phyloP scores from a whole-genome alignment of 2,113 vertebrate genomes.

The Pitta sordida region DNA sequence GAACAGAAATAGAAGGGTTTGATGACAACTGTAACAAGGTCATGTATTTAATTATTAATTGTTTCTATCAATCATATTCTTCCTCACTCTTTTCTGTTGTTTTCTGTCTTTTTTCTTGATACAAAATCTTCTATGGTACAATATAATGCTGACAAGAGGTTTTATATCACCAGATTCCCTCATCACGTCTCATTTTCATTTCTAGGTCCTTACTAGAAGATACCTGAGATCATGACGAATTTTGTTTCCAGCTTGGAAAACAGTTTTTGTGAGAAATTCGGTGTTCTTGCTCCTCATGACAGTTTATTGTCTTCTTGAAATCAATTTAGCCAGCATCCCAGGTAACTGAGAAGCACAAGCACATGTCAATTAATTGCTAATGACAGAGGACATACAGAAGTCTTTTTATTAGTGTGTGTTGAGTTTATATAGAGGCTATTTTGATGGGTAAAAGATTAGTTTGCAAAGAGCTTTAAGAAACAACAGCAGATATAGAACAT shows the following conservation, averaged over 20 bases:
- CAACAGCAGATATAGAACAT: background rate
- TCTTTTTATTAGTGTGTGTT: background rate
- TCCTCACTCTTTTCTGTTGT: background rate
- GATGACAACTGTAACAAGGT: background rate
- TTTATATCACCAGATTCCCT: rapidly evolving
- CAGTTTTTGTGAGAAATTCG: background rate
- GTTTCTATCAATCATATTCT: background rate
- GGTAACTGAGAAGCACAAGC: background rate
- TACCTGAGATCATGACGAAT: background rate
- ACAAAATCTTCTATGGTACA: background rate
- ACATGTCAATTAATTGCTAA: background rate
- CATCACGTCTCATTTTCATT: background rate
- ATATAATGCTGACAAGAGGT: no score
- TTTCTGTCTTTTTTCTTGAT: background rate
- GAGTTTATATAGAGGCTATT: background rate
- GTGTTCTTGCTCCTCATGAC: background rate
- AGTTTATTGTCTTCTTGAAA: background rate
- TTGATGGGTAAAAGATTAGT: background rate
- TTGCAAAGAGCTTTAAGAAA: background rate
- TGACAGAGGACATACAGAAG: background rate
- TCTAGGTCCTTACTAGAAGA: background rate
- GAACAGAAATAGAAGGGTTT: background rate
- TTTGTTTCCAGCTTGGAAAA: background rate
- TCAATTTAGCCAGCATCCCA: background rate
- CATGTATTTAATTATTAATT: background rate